Base-by-base conservation (phyloP, 2,113 vertebrate species). In the Oceanites oceanicus region DNA sequence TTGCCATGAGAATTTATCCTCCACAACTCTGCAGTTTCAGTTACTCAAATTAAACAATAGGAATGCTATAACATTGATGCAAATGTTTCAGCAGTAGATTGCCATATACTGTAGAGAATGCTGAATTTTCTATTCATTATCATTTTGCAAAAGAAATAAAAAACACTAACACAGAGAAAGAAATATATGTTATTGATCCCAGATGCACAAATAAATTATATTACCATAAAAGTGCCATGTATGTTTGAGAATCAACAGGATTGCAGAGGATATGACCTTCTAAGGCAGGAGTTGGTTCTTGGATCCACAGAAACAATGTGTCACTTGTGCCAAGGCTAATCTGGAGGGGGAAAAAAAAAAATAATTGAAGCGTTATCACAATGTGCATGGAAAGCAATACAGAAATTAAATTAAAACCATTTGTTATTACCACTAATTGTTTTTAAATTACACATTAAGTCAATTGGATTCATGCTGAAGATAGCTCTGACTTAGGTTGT, bases 201-300 rank as follows among this genome's bases (percentile, higher is more conserved):
- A 92, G 36, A 79, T 11, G 68, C n/a, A 86, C 52, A 76, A 94
- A 89, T 34, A 82, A 92, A 72, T 50, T 0, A 18, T 77, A 62
- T 93, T 98, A 99, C 99, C 99, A 99, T 79, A 99, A 96, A 86
- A 99, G 98, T 15, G 99, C 99, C 99, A 99, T 99, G 95, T 98
- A 99, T 6, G 98, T 97, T 72, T 94, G 74, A 22, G 88, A 65
- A 70, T 99, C 98, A 19, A 99, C 98, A 1, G 99, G 99, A 93
- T 98, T 99, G 96, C 98, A 99, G 96, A 99, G 99, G 95, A 99
- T 89, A 96, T 99, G 99, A 34, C 99, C 99, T 85, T 99, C 99
- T 50, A 99, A 90, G 44, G 98, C 98, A 6, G 99, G 99, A 9
- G 73, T 98, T 50, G 99, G 99, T 56, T 99, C 97, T 93, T 97